These are phyloP conservation scores for Euborellia annulipes DNA, from an alignment of 1,140 invertebrate genomes.

Conservation along the genomic window DNA sequence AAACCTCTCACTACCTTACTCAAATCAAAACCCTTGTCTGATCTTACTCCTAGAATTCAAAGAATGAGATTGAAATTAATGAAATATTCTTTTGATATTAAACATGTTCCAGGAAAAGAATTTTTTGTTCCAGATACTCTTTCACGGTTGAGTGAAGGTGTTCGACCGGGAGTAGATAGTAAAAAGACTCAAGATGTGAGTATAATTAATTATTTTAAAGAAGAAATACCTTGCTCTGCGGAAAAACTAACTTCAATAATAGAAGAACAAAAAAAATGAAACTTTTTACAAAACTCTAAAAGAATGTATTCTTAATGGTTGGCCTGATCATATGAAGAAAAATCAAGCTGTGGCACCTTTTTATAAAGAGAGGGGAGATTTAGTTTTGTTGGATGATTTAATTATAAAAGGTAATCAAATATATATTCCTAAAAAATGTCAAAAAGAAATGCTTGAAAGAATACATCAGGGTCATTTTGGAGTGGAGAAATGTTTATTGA, in stretches of 20 bases:
- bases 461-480: slow-evolving; percentile 24
- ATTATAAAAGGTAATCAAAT: slow-evolving; percentile 9
- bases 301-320: background rate
- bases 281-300: background rate
- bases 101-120: background rate
- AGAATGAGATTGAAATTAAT: background rate
- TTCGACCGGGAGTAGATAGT: background rate
- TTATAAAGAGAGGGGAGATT: background rate
- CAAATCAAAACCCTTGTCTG: background rate
- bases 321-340: background rate
- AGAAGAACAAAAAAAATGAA: background rate
- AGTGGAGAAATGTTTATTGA: slow-evolving; percentile 20
- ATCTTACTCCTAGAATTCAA: background rate
- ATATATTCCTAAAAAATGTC: slow-evolving; percentile 14
- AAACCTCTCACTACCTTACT: background rate
- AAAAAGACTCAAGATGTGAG: background rate
- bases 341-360: background rate
- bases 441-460: slow-evolving; percentile 13
- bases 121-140: background rate
- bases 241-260: background rate
- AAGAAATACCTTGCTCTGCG: background rate
- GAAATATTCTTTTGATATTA: background rate
- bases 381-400: background rate
- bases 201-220: background rate
- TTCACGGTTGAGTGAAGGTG: slow-evolving; percentile 1